phyloP scores from a whole-genome alignment of 2,888 invertebrate species.

The Chydorus sphaericus region DNA sequence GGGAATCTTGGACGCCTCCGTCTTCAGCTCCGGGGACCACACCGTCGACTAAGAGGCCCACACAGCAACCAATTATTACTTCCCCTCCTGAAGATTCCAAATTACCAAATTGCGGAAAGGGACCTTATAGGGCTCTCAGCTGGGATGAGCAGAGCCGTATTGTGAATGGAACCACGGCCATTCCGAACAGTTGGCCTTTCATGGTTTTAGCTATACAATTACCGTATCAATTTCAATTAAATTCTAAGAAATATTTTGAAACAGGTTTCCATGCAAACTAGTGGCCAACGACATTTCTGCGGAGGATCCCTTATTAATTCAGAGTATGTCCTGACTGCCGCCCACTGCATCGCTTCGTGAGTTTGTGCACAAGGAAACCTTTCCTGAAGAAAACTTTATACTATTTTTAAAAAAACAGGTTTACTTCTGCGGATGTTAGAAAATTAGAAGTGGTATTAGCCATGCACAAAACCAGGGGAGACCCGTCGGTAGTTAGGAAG shows the following conservation, averaged over 20 bases:
- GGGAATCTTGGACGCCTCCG: slow-evolving; percentile 5
- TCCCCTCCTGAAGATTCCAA: slow-evolving; percentile 11
- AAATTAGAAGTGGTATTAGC: too few relatives aligned
- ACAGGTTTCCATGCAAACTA: not conserved
- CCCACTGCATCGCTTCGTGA: slow-evolving; percentile 80
- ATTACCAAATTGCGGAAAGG: slow-evolving; percentile 16
- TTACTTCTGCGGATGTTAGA: too few relatives aligned
- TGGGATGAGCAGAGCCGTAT: slow-evolving; percentile 70
- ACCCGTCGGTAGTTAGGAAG: not conserved
- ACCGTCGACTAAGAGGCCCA: not conserved
- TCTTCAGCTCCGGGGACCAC: not conserved
- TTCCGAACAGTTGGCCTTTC: slow-evolving; percentile 72
- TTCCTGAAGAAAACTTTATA: too few relatives aligned
- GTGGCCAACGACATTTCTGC: slow-evolving; percentile 34
- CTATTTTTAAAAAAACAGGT: too few relatives aligned
- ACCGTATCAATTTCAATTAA: slow-evolving; percentile 20
- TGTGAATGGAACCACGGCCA: slow-evolving; percentile 68
- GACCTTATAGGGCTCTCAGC: slow-evolving; percentile 37
- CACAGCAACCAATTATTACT: slow-evolving; percentile 13
- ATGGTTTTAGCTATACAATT: too few relatives aligned
- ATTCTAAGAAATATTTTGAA: not conserved
- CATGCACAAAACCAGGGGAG: too few relatives aligned
- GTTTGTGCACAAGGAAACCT: too few relatives aligned
- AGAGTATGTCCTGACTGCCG: slow-evolving; percentile 62
- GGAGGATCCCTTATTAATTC: slow-evolving; percentile 73